Evolutionary conservation across 2,113 vertebrate species (phyloP), one percentile per base, ranked within the genome.

Genomic region (Macrotis lagotis): DNA sequence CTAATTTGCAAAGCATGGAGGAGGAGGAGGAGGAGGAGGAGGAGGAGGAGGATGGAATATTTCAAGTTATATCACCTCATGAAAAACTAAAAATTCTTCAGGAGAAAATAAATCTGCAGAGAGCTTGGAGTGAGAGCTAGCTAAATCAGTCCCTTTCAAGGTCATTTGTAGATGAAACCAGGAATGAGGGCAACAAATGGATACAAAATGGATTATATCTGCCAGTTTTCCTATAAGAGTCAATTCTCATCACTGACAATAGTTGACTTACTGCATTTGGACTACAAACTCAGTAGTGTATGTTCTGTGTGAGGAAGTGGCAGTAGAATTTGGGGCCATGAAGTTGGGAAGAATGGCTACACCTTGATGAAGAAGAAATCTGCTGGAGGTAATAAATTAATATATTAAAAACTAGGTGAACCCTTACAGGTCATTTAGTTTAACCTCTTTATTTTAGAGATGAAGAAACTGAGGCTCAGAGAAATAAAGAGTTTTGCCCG

Each of bases 401-500:
- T 83, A 83, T 37, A 83, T 83, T 83, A 8, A 44, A 19, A 44
- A 19, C n/a, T 44, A 83, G 66, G n/a, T 5, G 59, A 59, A 16
- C 5, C n/a, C 66, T 83, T 24, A 44, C 6, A 44, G n/a, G n/a
- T 44, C n/a, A 83, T 83, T 74, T 83, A 83, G n/a, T 44, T 19
- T 24, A 83, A 44, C 1, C 66, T 94, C 89, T 31, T 19, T 59
- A 2, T 91, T 91, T 83, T 93, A 90, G 74, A 51, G 88, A 74
- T 92, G 26, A 92, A 22, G 31, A 50, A 88, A 91, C 14, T 66
- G 50, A 94, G 52, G 55, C 90, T 24, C 55, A 74, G 59, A 59
- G 92, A 74, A 91, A 28, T 93, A 48, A 74, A 10, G 92, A 88
- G 37, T 90, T 52, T 90, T 89, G 96, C 12, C 26, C 25, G 49